phyloP scores from a whole-genome alignment of 2,797 vertebrate genomes.

The Lepus townsendii region DNA sequence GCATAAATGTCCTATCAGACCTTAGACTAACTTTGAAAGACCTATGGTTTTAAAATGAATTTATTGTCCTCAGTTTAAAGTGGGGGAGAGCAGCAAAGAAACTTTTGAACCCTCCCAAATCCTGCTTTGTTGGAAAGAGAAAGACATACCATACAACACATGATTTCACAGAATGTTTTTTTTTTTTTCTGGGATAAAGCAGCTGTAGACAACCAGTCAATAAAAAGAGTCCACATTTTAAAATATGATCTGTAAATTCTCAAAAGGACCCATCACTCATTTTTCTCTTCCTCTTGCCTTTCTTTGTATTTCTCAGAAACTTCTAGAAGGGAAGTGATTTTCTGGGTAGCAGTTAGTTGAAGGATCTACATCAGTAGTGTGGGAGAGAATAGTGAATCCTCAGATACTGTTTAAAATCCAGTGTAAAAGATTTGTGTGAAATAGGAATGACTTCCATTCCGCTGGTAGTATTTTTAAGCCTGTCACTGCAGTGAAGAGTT shows the following conservation, averaged over 20 bases:
- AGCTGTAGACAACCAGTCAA: background rate
- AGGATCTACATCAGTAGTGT: slow-evolving; percentile 12
- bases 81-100: background rate
- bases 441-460: slow-evolving; percentile 71
- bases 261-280: background rate
- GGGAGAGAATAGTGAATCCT: slow-evolving; percentile 54
- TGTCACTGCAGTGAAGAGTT: slow-evolving; percentile 43
- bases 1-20: background rate
- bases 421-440: slow-evolving; percentile 76
- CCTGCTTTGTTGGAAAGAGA: background rate
- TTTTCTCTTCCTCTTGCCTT: background rate
- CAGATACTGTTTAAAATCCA: slow-evolving; percentile 72
- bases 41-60: slow-evolving; percentile 2
- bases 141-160: background rate
- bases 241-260: slow-evolving; percentile 63
- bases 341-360: slow-evolving; percentile 42
- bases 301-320: slow-evolving; percentile 26
- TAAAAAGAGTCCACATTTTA: background rate
- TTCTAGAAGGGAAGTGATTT: slow-evolving; percentile 54
- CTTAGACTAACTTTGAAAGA: slow-evolving; percentile 9
- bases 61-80: background rate
- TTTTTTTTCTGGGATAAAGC: slow-evolving; percentile 6
- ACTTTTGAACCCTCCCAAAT: background rate
- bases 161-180: background rate
- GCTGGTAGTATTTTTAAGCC: slow-evolving; percentile 61